Percentiles rank a stretch among this genome's conserved stretches.
phyloP scores from a whole-genome alignment of 2,797 vertebrate genomes.

The Anniella stebbinsi region DNA sequence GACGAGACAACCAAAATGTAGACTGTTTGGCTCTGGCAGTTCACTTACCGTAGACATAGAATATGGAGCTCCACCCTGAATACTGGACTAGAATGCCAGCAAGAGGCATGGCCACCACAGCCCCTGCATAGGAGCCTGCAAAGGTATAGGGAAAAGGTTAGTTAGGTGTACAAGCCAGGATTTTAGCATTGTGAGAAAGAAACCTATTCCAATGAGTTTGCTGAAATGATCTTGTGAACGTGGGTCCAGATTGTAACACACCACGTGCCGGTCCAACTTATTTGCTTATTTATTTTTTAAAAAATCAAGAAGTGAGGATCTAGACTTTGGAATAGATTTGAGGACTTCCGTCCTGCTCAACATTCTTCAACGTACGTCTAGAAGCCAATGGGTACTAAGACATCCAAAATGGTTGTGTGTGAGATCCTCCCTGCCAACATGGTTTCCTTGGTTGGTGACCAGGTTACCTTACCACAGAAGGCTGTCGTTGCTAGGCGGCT shows the following conservation, averaged over 20 bases:
- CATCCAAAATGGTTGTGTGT: not conserved
- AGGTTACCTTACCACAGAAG: constrained; percentile 86
- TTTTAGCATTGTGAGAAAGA: not conserved
- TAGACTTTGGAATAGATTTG: not conserved
- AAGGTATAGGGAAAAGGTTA: not conserved
- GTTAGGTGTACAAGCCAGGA: not conserved
- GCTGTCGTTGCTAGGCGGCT: constrained; percentile 92
- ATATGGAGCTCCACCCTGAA: constrained; percentile 92
- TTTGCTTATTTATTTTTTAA: not conserved
- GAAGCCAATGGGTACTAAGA: not conserved
- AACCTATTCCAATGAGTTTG: not conserved
- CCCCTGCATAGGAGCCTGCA: constrained; percentile 91
- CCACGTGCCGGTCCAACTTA: not conserved
- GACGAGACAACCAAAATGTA: not conserved
- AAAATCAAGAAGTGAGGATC: not conserved
- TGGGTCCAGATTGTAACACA: not conserved
- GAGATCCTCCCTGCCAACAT: too few species aligned
- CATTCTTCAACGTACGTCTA: not conserved
- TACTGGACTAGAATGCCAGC: constrained; percentile 94
- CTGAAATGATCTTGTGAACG: not conserved
- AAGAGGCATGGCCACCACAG: constrained; percentile 94
- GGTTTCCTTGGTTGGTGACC: not conserved
- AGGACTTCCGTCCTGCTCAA: not conserved
- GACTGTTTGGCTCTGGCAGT: accelerated
- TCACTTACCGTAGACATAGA: constrained; percentile 92